These are phyloP conservation scores for Periophthalmus modestus DNA, from an alignment of 2,113 vertebrate species.

Conservation along the genomic window DNA sequence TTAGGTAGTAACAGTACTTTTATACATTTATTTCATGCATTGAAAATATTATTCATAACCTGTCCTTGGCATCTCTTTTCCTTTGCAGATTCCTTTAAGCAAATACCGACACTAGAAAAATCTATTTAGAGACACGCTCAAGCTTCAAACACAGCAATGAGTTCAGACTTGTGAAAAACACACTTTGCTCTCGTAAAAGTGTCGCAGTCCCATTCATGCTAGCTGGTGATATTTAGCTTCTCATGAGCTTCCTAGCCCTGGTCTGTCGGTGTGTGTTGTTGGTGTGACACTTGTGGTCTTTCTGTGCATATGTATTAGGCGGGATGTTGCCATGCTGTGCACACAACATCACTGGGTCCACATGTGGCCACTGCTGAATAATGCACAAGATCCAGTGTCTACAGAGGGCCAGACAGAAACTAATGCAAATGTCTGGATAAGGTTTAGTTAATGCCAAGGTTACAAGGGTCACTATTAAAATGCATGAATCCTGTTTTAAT, in stretches of 20 bases:
- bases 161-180: conserved; percentile 21
- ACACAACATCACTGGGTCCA: conserved; percentile 44
- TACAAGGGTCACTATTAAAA: not conserved
- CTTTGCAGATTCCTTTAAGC: not conserved
- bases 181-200: conserved; percentile 8
- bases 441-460: not conserved
- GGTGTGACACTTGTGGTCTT: conserved; percentile 16
- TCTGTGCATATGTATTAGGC: conserved; percentile 22
- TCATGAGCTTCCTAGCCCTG: conserved; percentile 3
- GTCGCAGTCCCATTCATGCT: conserved; percentile 5
- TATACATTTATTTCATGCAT: not conserved
- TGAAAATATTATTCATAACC: not conserved
- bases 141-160: not conserved
- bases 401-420: not conserved
- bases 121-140: not conserved
- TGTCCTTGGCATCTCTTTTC: conserved; percentile 20
- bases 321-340: conserved; percentile 37
- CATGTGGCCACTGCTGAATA: conserved; percentile 65
- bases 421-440: not conserved
- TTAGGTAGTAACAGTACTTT: not conserved
- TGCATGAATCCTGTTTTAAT: not conserved
- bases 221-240: not conserved
- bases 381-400: conserved; percentile 58
- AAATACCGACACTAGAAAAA: not conserved
- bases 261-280: not conserved